These are phyloP conservation scores for Molossus alvarezi DNA, from an alignment of 2,797 vertebrate species.

Conservation along the genomic window DNA sequence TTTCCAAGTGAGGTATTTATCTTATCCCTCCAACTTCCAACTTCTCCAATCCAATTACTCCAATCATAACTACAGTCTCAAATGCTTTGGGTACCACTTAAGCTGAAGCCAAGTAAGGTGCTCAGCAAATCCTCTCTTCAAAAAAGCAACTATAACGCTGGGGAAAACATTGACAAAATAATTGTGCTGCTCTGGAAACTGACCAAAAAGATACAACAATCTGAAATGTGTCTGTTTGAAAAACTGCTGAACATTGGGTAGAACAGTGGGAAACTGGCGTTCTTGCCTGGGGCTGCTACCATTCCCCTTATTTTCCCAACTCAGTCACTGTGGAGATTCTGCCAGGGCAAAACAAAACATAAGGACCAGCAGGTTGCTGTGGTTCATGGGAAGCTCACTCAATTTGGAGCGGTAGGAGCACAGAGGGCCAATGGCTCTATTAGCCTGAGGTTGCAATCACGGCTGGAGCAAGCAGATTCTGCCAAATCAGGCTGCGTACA, in stretches of 20 bases:
- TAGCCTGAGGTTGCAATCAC: neutral
- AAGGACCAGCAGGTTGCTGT: neutral
- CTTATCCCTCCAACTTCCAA: constrained; percentile 4
- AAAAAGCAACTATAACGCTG: neutral
- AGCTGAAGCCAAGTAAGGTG: neutral
- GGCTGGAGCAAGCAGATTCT: neutral
- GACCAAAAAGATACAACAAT: neutral
- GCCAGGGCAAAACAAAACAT: neutral
- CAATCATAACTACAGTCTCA: constrained; percentile 22
- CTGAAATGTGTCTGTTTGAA: neutral
- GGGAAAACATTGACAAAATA: neutral
- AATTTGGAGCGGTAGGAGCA: neutral
- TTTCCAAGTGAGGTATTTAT: neutral
- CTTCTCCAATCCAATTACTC: neutral
- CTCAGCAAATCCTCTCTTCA: constrained; percentile 29
- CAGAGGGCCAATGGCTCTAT: neutral
- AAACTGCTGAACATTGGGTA: neutral
- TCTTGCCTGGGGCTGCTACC: neutral
- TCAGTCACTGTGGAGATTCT: neutral
- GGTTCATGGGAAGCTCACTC: neutral
- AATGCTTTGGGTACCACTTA: constrained; percentile 26
- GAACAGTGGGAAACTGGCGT: neutral
- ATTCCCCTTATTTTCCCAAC: neutral
- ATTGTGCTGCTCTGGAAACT: constrained; percentile 21
- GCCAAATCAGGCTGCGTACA: neutral